Evolutionary conservation across 2,797 vertebrate genomes (phyloP), one percentile per base, ranked within the genome.

Genomic region (Psittacula echo): DNA sequence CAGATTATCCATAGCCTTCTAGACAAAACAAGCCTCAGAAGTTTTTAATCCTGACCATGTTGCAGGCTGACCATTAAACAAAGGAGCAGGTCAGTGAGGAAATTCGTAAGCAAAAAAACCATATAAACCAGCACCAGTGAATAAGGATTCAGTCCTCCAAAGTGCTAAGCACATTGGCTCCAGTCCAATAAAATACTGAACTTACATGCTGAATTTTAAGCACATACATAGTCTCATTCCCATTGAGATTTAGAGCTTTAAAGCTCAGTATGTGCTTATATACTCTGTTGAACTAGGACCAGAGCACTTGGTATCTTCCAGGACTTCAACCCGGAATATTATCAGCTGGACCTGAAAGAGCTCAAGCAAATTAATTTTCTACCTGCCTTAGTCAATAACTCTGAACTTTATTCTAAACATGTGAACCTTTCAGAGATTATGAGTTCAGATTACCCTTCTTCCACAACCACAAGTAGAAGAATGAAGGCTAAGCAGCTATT

Each of bases 11-110:
- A 87, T 34, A 94, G 76, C 76, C 82, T 93, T 81, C 87, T 94
- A 96, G 88, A 95, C 93, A 96, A 96, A 97, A 96, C 94, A 96
- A 95, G 73, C 34, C 82, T 79, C 77, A 95, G 91, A 96, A 96
- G 81, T 90, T 95, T 95, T 95, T 94, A 96, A 96, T 92, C 81
- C 90, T 93, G 84, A 77, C 77, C 73, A 84, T 88, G 82, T 91
- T 92, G 74, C 0, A 1, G 42, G 47, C 56, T 93, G 81, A 75
- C 80, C 85, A 91, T 89, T 87, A 96, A 95, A 97, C 91, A 95
- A 96, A 91, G 88, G 68, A 85, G 65, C 66, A 80, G 91, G 90
- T 93, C 96, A 95, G 30, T 72, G 29, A 89, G 39, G 76, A 92
- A 89, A 92, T 77, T 77, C 76, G 42, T 78, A 80, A 87, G 14